These are phyloP conservation scores for Eupelmus urozonus DNA, from an alignment of 2,888 invertebrate species.

Conservation along the genomic window DNA sequence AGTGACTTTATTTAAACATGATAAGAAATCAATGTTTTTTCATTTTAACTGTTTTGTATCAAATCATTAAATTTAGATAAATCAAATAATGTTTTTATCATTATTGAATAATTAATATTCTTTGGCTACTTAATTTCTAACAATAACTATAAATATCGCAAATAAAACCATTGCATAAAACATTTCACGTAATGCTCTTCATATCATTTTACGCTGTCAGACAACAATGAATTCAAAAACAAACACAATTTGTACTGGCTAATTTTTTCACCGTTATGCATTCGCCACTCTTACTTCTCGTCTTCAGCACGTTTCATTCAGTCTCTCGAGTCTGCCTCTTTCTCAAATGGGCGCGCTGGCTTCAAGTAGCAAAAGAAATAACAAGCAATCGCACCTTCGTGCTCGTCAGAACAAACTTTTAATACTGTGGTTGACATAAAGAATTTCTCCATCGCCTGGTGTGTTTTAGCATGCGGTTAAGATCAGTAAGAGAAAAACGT, in stretches of 20 bases:
- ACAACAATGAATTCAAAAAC: constrained; percentile 15
- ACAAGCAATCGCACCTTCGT: neutral
- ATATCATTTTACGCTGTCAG: too few species aligned
- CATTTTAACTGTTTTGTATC: too few species aligned
- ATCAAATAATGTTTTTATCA: too few species aligned
- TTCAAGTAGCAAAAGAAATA: neutral
- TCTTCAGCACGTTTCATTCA: neutral
- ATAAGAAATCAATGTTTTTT: too few species aligned
- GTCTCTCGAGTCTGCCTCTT: neutral
- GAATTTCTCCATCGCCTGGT: constrained; percentile 12
- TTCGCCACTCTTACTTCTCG: neutral
- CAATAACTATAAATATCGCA: too few species aligned
- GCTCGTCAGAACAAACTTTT: constrained; percentile 14
- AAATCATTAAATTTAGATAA: too few species aligned
- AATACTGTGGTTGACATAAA: constrained; percentile 9
- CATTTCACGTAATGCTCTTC: too few species aligned
- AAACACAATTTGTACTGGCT: neutral
- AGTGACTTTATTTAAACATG: too few species aligned
- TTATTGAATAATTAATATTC: too few species aligned
- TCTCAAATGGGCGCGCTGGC: neutral
- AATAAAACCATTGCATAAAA: too few species aligned
- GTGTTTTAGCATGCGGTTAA: neutral
- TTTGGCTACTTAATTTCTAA: too few species aligned
- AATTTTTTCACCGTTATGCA: neutral
- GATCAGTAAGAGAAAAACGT: neutral